Percentiles rank a stretch among this genome's conserved stretches.
These are phyloP conservation scores for Chrysotoxum bicinctum DNA, from an alignment of 2,888 invertebrate species.

Conservation along the genomic window DNA sequence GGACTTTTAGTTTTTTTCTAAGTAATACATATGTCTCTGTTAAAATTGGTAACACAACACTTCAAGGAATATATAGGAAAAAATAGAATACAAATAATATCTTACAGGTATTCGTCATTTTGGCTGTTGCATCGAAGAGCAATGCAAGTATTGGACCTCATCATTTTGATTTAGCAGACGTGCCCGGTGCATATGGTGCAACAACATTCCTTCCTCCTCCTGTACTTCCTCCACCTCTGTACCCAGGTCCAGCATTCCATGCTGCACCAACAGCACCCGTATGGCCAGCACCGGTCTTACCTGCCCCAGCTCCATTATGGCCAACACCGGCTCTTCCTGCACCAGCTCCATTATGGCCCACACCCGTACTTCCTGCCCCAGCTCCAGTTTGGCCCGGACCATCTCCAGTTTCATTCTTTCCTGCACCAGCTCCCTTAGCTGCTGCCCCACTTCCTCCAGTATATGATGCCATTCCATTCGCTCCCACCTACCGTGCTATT, in stretches of 20 bases:
- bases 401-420: conserved; percentile 53
- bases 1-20: neutral
- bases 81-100: neutral
- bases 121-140: conserved; percentile 37
- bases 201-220: conserved; percentile 33
- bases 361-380: conserved; percentile 49
- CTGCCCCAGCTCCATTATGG: conserved; percentile 67
- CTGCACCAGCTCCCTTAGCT: conserved; percentile 67
- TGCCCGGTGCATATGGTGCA: conserved; percentile 45
- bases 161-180: conserved; percentile 48
- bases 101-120: conserved; percentile 18
- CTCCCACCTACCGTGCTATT: conserved; percentile 77
- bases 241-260: conserved; percentile 26
- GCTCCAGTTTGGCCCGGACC: conserved; percentile 67
- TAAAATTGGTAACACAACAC: conserved; percentile 39
- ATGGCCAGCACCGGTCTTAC: conserved; percentile 41
- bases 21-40: conserved; percentile 57
- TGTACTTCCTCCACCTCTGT: conserved; percentile 18
- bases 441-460: conserved; percentile 74
- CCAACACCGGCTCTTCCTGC: conserved; percentile 53
- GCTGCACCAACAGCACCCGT: conserved; percentile 61
- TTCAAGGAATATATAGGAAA: neutral
- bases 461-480: conserved; percentile 76
- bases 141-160: conserved; percentile 61
- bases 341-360: conserved; percentile 66